Conservation (phyloP, 2,113 vertebrate genomes). For the Xerus inauris region DNA sequence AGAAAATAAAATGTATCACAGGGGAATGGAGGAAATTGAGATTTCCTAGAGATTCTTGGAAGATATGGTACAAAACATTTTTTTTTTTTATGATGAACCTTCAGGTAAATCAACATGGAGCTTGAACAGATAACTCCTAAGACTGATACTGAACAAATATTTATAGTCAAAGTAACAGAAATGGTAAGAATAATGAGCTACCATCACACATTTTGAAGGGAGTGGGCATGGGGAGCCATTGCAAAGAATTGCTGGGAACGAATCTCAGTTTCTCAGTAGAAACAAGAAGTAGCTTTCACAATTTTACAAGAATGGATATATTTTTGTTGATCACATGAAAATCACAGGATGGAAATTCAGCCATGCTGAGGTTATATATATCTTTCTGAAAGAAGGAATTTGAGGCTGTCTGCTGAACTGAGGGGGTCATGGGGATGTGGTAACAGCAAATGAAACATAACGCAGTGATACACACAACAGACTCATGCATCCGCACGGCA, state of each 20-base stretch:
- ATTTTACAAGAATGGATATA: neutral
- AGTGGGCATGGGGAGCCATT: neutral
- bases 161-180: neutral
- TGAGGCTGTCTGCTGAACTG: neutral
- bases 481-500: neutral
- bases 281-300: neutral
- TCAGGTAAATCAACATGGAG: neutral
- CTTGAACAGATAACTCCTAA: neutral
- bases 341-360: slow-evolving; percentile 28
- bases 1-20: neutral
- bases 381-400: neutral
- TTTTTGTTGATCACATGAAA: slow-evolving; percentile 36
- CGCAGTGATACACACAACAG: neutral
- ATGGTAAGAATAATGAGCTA: neutral
- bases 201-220: neutral
- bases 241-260: neutral
- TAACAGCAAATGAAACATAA: neutral
- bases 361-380: neutral
- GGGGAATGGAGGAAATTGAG: neutral
- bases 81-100: neutral
- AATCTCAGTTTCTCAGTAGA: slow-evolving; percentile 1
- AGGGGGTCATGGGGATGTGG: neutral
- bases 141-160: neutral
- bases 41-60: neutral
- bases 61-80: neutral